Percentiles rank a stretch among this genome's conserved stretches.
phyloP scores from a whole-genome alignment of 2,113 vertebrate species.

The Turdus rufiventris region DNA sequence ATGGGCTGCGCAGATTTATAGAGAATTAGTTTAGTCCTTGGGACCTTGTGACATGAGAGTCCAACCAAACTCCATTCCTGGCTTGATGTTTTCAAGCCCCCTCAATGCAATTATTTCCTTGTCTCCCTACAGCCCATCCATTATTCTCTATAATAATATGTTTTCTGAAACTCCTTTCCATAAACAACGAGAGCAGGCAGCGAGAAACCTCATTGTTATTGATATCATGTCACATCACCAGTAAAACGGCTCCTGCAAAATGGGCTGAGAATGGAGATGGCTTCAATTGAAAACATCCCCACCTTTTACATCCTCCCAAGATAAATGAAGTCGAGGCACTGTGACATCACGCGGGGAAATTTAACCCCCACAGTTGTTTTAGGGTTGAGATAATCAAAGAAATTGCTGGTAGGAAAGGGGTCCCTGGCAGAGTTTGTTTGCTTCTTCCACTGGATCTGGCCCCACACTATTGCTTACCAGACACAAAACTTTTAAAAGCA shows the following conservation, averaged over 20 bases:
- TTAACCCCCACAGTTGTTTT: background rate
- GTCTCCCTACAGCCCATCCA: conserved; percentile 68
- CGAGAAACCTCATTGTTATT: conserved; percentile 50
- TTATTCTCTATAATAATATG: conserved; percentile 72
- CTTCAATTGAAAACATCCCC: conserved; percentile 30
- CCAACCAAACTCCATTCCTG: conserved; percentile 63
- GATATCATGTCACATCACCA: conserved; percentile 53
- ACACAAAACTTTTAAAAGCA: background rate
- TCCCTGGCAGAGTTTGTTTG: background rate
- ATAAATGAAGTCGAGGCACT: background rate
- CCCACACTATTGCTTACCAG: background rate
- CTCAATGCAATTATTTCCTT: conserved; percentile 70
- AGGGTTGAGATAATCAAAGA: background rate
- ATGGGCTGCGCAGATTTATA: conserved; percentile 50
- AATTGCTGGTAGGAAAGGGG: rapidly evolving
- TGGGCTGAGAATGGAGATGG: conserved; percentile 48
- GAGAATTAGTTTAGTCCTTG: conserved; percentile 57
- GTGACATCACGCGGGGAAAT: background rate
- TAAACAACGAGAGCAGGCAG: conserved; percentile 58
- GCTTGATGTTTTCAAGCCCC: conserved; percentile 60
- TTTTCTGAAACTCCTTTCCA: conserved; percentile 70
- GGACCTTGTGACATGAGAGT: conserved; percentile 42
- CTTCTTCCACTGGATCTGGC: background rate
- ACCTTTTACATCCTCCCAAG: conserved; percentile 6
- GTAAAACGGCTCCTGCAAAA: conserved; percentile 50